Evolutionary conservation across 2,888 invertebrate species (phyloP).

Genomic region (Oeneis ivallda): DNA sequence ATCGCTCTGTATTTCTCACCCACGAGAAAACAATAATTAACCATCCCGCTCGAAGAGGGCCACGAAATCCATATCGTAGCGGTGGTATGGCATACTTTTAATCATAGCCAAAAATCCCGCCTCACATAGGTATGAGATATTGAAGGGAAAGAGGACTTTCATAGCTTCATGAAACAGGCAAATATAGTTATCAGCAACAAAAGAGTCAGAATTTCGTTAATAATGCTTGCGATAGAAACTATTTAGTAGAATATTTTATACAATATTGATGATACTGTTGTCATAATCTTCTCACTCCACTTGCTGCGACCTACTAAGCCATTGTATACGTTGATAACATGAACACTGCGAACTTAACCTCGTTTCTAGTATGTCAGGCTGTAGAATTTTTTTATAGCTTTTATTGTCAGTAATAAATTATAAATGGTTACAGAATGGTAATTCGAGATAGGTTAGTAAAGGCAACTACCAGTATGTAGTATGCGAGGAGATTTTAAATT

Average conservation of each 20-base stretch:
- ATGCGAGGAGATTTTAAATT: not conserved
- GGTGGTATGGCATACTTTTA: too few species aligned
- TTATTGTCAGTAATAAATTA: not conserved
- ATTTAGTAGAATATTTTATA: slow-evolving; percentile 24
- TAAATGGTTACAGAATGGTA: not conserved
- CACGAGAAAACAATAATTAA: too few species aligned
- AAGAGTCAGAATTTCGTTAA: too few species aligned
- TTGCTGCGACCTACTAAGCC: slow-evolving; percentile 30
- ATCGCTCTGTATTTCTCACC: too few species aligned
- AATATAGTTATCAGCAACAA: too few species aligned
- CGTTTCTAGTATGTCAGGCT: slow-evolving; percentile 26
- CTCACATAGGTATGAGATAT: too few species aligned
- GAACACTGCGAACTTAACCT: slow-evolving; percentile 37
- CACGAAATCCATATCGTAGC: too few species aligned
- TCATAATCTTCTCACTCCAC: slow-evolving; percentile 12
- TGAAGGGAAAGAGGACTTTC: too few species aligned
- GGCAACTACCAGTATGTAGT: not conserved
- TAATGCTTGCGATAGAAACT: too few species aligned
- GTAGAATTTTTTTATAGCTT: slow-evolving; percentile 1
- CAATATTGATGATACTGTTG: slow-evolving; percentile 28
- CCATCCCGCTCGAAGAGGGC: too few species aligned
- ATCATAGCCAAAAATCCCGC: too few species aligned
- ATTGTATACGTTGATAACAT: slow-evolving; percentile 30
- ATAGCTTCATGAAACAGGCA: too few species aligned
- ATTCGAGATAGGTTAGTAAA: not conserved